Evolutionary conservation across 2,888 invertebrate genomes (phyloP), one percentile per base, ranked within the genome.

Genomic region (Drosophila meridionalis): DNA sequence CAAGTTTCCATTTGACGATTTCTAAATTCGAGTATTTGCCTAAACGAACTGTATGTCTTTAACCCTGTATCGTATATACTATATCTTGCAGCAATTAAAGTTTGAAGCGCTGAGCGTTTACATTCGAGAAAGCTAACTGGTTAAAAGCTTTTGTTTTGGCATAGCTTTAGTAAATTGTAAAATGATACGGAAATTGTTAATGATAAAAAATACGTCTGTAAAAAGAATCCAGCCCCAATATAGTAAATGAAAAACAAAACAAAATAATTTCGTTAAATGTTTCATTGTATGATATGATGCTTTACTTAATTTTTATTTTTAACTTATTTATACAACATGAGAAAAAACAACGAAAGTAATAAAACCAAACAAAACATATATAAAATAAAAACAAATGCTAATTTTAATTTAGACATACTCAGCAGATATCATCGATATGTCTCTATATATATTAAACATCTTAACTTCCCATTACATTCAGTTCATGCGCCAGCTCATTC

Each of bases 271-370:
- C 87, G 89, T 81, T 81, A 87, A 92, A 92, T 92, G 92, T 92
- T 92, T 92, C 92, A 92, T 92, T 92, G 79, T 89, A 87, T 80
- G 77, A 78, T 86, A 80, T 81, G 73, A 79, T 82, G 80, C 78
- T 84, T 83, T 87, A 86, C 59, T 82, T 81, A 78, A 85, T 87
- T 81, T 78, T 82, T 83, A 85, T 83, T 81, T 78, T 87, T 83
- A 87, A 86, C 83, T 87, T 88, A 89, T 69, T 82, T 87, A 88
- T 89, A 76, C 79, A 78, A 53, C 56, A 56, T 30, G 56, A 56
- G n/a, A 78, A 83, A 69, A 56, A 67, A 52, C 67, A 78, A 76
- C 68, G 76, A 88, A 85, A 74, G 71, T 80, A 87, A 83, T 83
- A 84, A 90, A 85, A 82, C 73, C 76, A 81, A 81, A 75, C 72